A percentile compares a stretch with the other conserved stretches of the same genome.
Evolutionary conservation across 2,888 invertebrate species (phyloP).

Genomic region (Myopa tessellatipennis): DNA sequence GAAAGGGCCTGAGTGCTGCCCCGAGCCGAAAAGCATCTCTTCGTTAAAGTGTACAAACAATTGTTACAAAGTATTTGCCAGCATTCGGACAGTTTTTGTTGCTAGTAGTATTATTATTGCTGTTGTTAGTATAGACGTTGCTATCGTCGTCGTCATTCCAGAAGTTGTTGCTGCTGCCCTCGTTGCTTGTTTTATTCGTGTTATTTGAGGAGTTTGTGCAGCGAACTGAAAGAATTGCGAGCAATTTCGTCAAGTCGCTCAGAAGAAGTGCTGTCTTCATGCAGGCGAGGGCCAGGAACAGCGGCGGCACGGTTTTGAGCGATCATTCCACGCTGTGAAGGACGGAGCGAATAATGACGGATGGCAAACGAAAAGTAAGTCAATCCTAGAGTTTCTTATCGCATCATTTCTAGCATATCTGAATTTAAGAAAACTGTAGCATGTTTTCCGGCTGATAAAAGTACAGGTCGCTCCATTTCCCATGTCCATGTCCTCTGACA

Average conservation of each 20-base stretch:
- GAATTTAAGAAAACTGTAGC: not conserved
- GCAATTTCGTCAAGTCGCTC: conserved; percentile 13
- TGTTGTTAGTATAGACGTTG: conserved; percentile 4
- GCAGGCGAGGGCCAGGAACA: not conserved
- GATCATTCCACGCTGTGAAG: not conserved
- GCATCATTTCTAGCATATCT: not conserved
- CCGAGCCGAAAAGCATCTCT: conserved; percentile 15
- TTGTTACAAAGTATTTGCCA: conserved; percentile 54
- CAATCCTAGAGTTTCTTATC: not conserved
- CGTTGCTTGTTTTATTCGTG: not conserved
- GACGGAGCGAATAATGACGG: not conserved
- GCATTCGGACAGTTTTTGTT: conserved; percentile 45
- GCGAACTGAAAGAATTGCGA: conserved; percentile 8
- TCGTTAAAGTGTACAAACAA: conserved; percentile 52
- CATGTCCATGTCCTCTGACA: no score
- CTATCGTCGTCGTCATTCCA: not conserved
- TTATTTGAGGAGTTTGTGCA: conserved; percentile 12
- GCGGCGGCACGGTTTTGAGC: not conserved
- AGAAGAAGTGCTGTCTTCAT: conserved; percentile 24
- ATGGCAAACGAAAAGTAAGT: not conserved
- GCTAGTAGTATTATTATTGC: not conserved
- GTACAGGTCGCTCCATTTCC: no score
- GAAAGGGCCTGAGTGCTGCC: not conserved
- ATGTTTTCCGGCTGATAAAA: not conserved
- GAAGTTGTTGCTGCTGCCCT: not conserved